These are phyloP conservation scores for Pterostichus madidus DNA, from an alignment of 2,888 invertebrate species.

Conservation along the genomic window DNA sequence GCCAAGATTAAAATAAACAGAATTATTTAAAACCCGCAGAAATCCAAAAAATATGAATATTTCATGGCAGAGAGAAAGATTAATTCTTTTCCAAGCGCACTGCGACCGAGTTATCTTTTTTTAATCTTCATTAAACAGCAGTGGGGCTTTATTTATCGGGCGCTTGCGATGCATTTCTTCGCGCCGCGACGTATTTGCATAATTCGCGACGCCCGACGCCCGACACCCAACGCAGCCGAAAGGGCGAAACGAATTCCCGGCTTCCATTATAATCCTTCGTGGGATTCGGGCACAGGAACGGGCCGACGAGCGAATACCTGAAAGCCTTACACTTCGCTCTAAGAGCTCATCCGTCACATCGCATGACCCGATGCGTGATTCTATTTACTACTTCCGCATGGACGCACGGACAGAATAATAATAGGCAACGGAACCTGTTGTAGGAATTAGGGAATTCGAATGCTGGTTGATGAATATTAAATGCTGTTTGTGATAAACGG, in stretches of 20 bases:
- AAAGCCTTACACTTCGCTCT: background rate
- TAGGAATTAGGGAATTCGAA: background rate
- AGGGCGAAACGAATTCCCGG: constrained; percentile 53
- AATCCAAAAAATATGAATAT: constrained; percentile 62
- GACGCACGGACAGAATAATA: background rate
- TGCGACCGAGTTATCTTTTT: constrained; percentile 60
- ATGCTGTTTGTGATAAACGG: background rate
- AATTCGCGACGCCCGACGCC: constrained; percentile 46
- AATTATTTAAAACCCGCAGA: constrained; percentile 59
- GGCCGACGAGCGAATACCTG: constrained; percentile 26
- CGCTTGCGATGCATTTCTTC: constrained; percentile 62
- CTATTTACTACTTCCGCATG: background rate
- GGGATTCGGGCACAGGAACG: background rate
- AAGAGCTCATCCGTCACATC: constrained; percentile 20
- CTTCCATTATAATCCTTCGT: constrained; percentile 50
- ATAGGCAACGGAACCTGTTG: background rate
- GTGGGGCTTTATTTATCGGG: constrained; percentile 58
- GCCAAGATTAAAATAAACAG: constrained; percentile 61
- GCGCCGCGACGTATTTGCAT: constrained; percentile 53
- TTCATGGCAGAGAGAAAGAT: constrained; percentile 53
- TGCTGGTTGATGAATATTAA: background rate
- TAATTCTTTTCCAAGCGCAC: constrained; percentile 48
- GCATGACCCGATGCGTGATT: background rate
- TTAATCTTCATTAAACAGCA: constrained; percentile 61
- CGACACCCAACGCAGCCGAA: constrained; percentile 22